phyloP scores from a whole-genome alignment of 2,113 vertebrate species.

The Protobothrops flavoviridis region DNA sequence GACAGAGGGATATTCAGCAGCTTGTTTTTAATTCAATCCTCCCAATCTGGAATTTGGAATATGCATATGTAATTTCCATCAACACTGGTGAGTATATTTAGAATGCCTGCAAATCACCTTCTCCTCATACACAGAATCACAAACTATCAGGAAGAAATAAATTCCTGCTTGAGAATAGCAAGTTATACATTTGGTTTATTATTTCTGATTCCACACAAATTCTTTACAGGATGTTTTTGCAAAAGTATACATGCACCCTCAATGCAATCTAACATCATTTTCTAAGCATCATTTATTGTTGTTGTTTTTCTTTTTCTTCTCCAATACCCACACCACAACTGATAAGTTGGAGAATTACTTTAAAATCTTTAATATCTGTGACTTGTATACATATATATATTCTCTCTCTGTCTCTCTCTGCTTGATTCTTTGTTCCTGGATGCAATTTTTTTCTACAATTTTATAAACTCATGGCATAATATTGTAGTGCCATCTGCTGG shows the following conservation, averaged over 20 bases:
- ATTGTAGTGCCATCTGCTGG: slow-evolving; percentile 73
- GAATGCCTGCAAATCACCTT: slow-evolving; percentile 29
- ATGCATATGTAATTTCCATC: slow-evolving; percentile 69
- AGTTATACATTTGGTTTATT: slow-evolving; percentile 42
- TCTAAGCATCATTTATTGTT: slow-evolving; percentile 32
- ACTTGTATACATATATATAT: too few species aligned
- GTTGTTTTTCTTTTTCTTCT: slow-evolving; percentile 40
- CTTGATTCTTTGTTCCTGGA: slow-evolving; percentile 26
- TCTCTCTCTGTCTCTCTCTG: not conserved
- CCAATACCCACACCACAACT: not conserved
- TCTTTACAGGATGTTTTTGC: slow-evolving; percentile 27
- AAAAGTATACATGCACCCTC: not conserved
- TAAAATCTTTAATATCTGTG: not conserved
- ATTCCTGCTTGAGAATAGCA: slow-evolving; percentile 54
- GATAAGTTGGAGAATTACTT: not conserved
- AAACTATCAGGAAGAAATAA: slow-evolving; percentile 34
- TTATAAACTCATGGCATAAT: slow-evolving; percentile 42
- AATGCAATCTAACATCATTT: not conserved
- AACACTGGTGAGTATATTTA: slow-evolving; percentile 60
- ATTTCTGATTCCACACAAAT: slow-evolving; percentile 41
- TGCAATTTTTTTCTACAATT: not conserved
- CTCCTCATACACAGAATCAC: slow-evolving; percentile 1
- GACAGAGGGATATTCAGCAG: slow-evolving; percentile 55
- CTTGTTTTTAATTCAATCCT: slow-evolving; percentile 61
- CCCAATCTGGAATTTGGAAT: slow-evolving; percentile 54